phyloP scores from a whole-genome alignment of 53 echinoderm and acorn worm species.

The Temnopleurus reevesii region DNA sequence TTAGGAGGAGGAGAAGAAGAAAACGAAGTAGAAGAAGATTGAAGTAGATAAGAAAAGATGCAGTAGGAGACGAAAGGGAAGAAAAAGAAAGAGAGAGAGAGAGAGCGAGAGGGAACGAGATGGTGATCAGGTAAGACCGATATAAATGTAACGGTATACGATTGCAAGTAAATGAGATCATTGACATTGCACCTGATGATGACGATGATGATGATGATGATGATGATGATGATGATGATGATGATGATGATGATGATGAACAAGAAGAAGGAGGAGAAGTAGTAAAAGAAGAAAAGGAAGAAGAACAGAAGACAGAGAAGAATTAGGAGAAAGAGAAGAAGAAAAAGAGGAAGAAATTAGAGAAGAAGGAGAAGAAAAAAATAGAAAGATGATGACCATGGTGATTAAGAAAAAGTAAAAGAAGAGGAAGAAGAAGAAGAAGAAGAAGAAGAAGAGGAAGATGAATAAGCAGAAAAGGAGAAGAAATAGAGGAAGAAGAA shows the following conservation, averaged over 20 bases:
- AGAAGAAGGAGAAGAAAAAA: background rate
- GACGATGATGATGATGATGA: no score
- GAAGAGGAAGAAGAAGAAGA: background rate
- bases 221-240: no score
- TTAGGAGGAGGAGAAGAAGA: background rate
- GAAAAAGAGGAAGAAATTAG: background rate
- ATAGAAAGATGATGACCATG: background rate
- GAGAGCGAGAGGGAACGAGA: background rate
- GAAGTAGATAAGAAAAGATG: background rate
- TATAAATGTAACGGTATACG: no score
- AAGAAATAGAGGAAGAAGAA: background rate
- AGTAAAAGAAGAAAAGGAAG: no score
- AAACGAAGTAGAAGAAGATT: background rate
- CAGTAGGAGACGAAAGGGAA: background rate
- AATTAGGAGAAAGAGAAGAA: background rate
- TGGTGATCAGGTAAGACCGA: background rate
- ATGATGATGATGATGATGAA: no score
- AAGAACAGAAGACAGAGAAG: background rate
- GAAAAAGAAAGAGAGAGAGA: background rate
- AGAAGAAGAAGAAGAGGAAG: background rate
- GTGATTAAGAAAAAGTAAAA: background rate
- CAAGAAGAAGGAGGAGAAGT: no score
- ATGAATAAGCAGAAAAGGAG: background rate
- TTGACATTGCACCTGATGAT: no score
- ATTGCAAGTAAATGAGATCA: no score